A percentile compares a stretch with the other conserved stretches of the same genome.
These are phyloP conservation scores for Neocrepidodera transversa DNA, from an alignment of 2,888 invertebrate genomes.

Conservation along the genomic window DNA sequence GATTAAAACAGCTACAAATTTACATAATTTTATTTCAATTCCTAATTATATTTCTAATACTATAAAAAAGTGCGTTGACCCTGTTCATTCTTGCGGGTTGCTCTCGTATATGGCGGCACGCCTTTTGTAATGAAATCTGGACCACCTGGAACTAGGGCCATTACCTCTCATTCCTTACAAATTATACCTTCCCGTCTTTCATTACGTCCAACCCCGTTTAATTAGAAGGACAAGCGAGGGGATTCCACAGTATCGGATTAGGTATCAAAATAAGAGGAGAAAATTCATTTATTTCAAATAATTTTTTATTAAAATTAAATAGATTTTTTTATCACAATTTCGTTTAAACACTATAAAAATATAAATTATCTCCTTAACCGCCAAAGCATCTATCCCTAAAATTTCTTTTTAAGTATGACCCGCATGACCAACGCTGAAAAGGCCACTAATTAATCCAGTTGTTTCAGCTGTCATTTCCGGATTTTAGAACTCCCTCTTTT, in stretches of 20 bases:
- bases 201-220: slow-evolving; percentile 29
- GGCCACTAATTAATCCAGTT: slow-evolving; percentile 37
- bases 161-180: slow-evolving; percentile 33
- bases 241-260: background rate
- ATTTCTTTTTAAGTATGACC: no score
- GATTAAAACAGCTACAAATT: no score
- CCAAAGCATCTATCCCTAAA: no score
- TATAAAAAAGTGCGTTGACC: slow-evolving; percentile 24
- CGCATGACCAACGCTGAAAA: background rate
- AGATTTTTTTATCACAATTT: no score
- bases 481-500: slow-evolving; percentile 35
- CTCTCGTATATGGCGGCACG: slow-evolving; percentile 7
- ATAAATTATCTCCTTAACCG: no score
- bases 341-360: no score
- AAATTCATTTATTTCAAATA: no score
- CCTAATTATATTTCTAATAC: no score
- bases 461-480: slow-evolving; percentile 41
- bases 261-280: no score
- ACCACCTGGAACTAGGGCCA: slow-evolving; percentile 31
- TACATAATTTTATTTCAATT: no score
- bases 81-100: background rate
- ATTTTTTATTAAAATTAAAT: no score
- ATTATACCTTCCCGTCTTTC: slow-evolving; percentile 27
- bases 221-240: slow-evolving; percentile 16
- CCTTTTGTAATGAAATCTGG: slow-evolving; percentile 31